Evolutionary conservation across 2,113 vertebrate species (phyloP), one percentile per base, ranked within the genome.

Genomic region (Cromileptes altivelis): DNA sequence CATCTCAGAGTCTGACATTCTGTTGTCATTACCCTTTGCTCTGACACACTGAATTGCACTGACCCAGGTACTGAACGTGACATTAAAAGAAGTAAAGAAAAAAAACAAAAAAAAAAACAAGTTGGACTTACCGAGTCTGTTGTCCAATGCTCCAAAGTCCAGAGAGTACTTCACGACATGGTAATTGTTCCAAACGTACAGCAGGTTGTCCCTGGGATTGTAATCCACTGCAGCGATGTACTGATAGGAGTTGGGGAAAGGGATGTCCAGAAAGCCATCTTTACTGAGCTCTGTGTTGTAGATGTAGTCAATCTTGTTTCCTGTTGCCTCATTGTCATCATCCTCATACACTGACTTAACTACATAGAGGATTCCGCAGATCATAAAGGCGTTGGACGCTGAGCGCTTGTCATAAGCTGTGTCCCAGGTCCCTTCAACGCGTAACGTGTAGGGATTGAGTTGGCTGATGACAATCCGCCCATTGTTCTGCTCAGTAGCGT

Each of bases 171-270:
- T 99, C 83, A 99, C 98, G 0, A 99, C 98, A 0, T 99, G 98
- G 86, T 99, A 99, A 91, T 99, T 99, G 96, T 99, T 99, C 98
- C 98, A 99, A 2, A 99, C 98, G 0, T 99, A 99, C 27, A 99
- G 97, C 56, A 99, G 95, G 85, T 99, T 99, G 96, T 99, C 98
- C 81, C 98, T 95, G 75, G 98, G 98, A 85, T 99, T 99, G 93
- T 99, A 99, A 98, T 99, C 98, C 97, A 99, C 98, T 61, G 98
- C 98, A 23, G 98, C 98, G 53, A 99, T 99, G 93, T 99, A 99
- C 93, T 99, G 98, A 89, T 99, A 99, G 2, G 98, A 99, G 88
- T 99, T 99, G 70, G 98, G 98, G 82, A 99, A 99, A 13, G 97
- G 96, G 63, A 99, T 97, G 92, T 99, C 98, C 90, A 99, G 97